phyloP scores from a whole-genome alignment of 2,888 invertebrate species.

The Agrochola lychnidis region DNA sequence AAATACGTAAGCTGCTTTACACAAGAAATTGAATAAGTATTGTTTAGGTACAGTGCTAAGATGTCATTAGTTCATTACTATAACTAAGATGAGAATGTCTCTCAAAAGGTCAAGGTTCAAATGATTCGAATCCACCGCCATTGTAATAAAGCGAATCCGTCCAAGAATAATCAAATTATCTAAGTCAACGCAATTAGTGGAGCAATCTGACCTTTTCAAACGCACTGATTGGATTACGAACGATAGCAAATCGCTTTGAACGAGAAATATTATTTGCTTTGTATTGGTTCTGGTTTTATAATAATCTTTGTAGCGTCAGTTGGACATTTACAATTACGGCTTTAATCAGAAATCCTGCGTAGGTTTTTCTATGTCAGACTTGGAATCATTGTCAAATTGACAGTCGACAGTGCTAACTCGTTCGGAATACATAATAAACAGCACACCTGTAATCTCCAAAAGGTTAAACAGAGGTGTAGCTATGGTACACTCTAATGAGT shows the following conservation, averaged over 20 bases:
- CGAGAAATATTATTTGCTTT: conserved; percentile 23
- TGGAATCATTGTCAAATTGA: neutral
- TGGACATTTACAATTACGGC: neutral
- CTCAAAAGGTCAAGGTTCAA: conserved; percentile 37
- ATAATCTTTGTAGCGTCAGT: neutral
- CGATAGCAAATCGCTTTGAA: conserved; percentile 23
- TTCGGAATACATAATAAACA: neutral
- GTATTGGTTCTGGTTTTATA: conserved; percentile 1
- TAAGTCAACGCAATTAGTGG: conserved; percentile 47
- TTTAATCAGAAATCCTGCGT: neutral
- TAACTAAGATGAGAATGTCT: conserved; percentile 15
- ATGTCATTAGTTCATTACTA: conserved; percentile 9
- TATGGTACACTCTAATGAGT: too few relatives aligned
- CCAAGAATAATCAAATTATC: conserved; percentile 50
- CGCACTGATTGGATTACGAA: conserved; percentile 39
- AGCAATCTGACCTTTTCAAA: conserved; percentile 42
- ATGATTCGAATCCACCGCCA: neutral
- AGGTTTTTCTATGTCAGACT: neutral
- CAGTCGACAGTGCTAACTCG: neutral
- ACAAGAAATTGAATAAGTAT: neutral
- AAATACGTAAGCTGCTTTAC: neutral
- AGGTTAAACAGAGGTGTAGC: neutral
- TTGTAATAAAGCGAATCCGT: conserved; percentile 19
- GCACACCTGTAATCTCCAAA: neutral
- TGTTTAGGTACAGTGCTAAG: neutral